Evolutionary conservation across 64 coral and sea anemone species (phyloP).

Genomic region (Dendronephthya gigantea): DNA sequence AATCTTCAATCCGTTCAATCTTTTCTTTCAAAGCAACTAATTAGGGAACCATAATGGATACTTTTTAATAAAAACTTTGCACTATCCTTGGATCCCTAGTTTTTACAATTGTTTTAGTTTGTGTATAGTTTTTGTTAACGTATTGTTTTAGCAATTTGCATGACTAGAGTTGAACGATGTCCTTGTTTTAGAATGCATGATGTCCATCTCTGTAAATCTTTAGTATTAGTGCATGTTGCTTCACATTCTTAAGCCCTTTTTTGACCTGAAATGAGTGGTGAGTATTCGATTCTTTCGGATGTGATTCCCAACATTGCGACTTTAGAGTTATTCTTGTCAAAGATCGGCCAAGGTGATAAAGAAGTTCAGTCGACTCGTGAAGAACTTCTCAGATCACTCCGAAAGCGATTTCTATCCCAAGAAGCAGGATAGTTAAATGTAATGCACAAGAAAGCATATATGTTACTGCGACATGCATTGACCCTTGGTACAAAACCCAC

Average conservation of each 20-base stretch:
- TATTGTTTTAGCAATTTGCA: no score
- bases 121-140: no score
- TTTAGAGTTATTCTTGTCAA: slow-evolving; percentile 9
- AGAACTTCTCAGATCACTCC: not conserved
- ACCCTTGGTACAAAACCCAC: not conserved
- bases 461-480: slow-evolving; percentile 2
- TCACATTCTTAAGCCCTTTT: not conserved
- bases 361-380: not conserved
- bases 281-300: slow-evolving; percentile 3
- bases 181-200: no score
- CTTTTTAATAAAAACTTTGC: no score
- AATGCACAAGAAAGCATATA: not conserved
- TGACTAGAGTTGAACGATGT: no score
- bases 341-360: not conserved
- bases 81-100: no score
- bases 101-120: no score
- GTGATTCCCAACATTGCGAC: slow-evolving; percentile 4
- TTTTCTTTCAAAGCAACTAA: no score
- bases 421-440: not conserved
- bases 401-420: not conserved
- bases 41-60: no score
- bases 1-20: no score
- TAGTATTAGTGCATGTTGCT: no score
- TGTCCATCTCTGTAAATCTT: no score
- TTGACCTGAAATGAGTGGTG: slow-evolving; percentile 8